Base-by-base conservation (phyloP, 2,113 vertebrate genomes). In the Nibea coibor region DNA sequence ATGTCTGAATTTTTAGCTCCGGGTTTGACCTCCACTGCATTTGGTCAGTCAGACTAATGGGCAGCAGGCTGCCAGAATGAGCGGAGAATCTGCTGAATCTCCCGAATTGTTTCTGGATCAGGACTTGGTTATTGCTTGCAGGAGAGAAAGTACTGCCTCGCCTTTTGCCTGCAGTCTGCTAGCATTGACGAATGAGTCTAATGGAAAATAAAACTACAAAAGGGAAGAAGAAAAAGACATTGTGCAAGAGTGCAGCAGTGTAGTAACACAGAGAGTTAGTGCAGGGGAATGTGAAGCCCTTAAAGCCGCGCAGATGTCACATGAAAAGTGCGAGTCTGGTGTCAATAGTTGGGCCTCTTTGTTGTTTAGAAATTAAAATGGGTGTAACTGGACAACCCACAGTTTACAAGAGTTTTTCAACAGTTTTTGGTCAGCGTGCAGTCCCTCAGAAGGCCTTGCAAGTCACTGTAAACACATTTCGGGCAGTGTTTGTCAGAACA, bases 391-490 rank as follows among this genome's bases (percentile, higher is more conserved):
- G 35, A 62, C 47, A 77, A 39, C 20, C 3, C 56, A 9, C 16
- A 73, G 14, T 73, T 68, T 79, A 72, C 50, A 54, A 35, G 48
- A 22, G 47, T 10, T 26, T 28, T 10, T 10, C 16, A 26, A 19
- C 4, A 16, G 10, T 53, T 47, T 45, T 62, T 67, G 47, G 12
- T 67, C 43, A 39, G 47, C 39, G 51, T 66, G 43, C 20, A 57
- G 39, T 43, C 16, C 17, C 24, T 59, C 17, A 12, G 0, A 57
- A n/a, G 5, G 17, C 3, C 17, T 62, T 61, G n/a, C 2, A 45
- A 45, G 1, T 78, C 59, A 48, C 39, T 78, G 17, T 70, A 61
- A 59, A 75, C 62, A 62, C 67, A 48, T 64, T 75, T 43, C 51
- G 45, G 10, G 35, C 48, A 22, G 3, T 70, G 16, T 71, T 39